Conservation (phyloP, 2,888 invertebrate species). For the Gymnosoma rotundatum region DNA sequence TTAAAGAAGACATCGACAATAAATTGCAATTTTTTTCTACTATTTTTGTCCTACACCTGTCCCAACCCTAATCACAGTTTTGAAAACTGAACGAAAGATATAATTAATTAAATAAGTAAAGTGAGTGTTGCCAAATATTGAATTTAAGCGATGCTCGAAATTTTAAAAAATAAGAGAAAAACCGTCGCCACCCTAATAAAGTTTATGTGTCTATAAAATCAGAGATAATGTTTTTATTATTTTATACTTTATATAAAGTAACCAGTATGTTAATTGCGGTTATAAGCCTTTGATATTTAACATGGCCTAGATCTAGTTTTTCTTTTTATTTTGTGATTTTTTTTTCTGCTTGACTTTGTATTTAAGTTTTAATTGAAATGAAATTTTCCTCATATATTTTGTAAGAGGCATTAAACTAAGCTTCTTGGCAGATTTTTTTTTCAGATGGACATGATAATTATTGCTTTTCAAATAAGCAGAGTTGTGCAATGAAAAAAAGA, state of each 20-base stretch:
- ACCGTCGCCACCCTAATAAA: constrained; percentile 6
- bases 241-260: constrained; percentile 7
- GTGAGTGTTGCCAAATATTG: too few species aligned
- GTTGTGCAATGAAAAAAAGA: too few species aligned
- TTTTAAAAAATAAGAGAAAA: neutral
- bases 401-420: neutral
- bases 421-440: neutral
- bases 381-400: neutral
- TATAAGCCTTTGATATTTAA: constrained; percentile 59
- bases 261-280: constrained; percentile 19
- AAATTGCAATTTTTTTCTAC: too few species aligned
- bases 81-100: too few species aligned
- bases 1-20: too few species aligned
- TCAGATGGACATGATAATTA: too few species aligned
- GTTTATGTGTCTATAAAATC: constrained; percentile 24
- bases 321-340: neutral
- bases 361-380: constrained; percentile 2
- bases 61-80: too few species aligned
- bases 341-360: neutral
- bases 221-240: constrained; percentile 46
- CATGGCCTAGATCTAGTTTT: constrained; percentile 32
- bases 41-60: too few species aligned
- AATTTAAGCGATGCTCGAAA: neutral
- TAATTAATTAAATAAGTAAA: too few species aligned
- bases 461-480: too few species aligned